Percentiles rank a stretch among this genome's conserved stretches.
Conservation (phyloP, 2,113 vertebrate genomes). For the Todiramphus saurophagus region DNA sequence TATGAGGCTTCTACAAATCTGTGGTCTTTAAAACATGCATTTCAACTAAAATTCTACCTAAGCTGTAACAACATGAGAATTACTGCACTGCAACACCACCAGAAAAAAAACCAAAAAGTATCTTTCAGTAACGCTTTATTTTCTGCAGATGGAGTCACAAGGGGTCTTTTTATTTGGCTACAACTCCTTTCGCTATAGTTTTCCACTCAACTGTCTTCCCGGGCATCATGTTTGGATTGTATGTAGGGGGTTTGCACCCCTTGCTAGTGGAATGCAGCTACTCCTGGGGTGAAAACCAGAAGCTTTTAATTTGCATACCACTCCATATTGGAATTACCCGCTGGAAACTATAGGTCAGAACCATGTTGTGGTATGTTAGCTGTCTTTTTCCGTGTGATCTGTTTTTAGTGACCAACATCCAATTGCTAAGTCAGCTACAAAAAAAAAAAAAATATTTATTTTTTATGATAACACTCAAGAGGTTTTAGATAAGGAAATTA, state of each 20-base stretch:
- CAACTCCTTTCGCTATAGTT: neutral
- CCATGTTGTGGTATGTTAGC: neutral
- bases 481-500: conserved; percentile 55
- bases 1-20: neutral
- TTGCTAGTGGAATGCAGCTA: neutral
- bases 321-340: neutral
- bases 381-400: neutral
- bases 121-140: neutral
- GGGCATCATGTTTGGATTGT: neutral
- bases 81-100: neutral
- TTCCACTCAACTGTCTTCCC: neutral
- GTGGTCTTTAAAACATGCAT: neutral
- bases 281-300: neutral
- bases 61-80: neutral
- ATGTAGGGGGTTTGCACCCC: neutral
- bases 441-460: neutral
- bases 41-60: neutral
- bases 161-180: neutral
- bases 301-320: neutral
- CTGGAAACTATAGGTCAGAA: neutral
- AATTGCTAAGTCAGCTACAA: neutral
- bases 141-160: neutral
- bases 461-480: conserved; percentile 26
- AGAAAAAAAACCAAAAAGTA: neutral
- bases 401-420: neutral